Percentiles rank a stretch among this genome's conserved stretches.
Evolutionary conservation across 2,113 vertebrate species (phyloP).

Genomic region (Rissa tridactyla): DNA sequence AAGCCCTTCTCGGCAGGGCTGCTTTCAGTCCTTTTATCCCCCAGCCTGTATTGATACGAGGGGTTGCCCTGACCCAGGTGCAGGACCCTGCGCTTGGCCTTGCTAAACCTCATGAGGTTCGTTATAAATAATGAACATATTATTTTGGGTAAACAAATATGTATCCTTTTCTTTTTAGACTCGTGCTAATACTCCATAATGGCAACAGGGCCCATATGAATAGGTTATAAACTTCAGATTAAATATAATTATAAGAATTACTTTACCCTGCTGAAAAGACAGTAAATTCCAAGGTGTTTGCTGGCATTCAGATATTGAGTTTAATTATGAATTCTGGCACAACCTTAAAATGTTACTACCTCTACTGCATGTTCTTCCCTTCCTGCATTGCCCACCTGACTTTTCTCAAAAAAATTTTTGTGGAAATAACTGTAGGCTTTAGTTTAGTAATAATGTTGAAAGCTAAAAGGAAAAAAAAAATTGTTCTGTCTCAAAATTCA

Average conservation of each 20-base stretch:
- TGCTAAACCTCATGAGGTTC: background rate
- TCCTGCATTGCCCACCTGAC: background rate
- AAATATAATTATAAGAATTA: background rate
- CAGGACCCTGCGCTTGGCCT: background rate
- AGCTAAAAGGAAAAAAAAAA: background rate
- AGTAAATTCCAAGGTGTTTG: background rate
- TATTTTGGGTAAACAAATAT: background rate
- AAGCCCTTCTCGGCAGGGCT: background rate
- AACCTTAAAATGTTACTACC: background rate
- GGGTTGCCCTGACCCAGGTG: background rate
- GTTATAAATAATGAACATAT: background rate
- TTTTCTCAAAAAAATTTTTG: background rate
- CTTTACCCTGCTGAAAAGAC: background rate
- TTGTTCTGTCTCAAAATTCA: background rate
- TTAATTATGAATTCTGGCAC: background rate
- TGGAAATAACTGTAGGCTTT: background rate
- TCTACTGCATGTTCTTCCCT: background rate
- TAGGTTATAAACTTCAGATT: background rate
- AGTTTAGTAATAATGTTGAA: background rate
- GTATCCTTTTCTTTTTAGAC: background rate
- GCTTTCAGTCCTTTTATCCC: background rate
- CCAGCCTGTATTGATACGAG: background rate
- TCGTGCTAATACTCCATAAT: background rate
- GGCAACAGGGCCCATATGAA: background rate
- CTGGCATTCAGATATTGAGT: background rate